Base-by-base conservation (phyloP, 2,797 vertebrate genomes). In the Karalla daura region DNA sequence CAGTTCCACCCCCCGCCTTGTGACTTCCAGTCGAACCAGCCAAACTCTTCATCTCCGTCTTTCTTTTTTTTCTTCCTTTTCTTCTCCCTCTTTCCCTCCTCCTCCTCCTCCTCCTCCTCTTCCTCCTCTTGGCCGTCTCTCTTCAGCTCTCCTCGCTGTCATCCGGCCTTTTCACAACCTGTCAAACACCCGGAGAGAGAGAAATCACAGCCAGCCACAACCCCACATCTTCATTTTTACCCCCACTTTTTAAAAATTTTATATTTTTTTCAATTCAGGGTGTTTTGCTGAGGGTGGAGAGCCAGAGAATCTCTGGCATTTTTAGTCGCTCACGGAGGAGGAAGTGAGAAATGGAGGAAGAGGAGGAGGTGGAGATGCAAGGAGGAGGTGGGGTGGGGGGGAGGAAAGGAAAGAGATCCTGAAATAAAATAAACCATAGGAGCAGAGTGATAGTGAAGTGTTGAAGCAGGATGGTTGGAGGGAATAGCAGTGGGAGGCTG, bases 151-250 rank as follows among this genome's bases (percentile, higher is more conserved):
- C n/a, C n/a, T n/a, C n/a, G 27, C 52, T 35, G 46, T 74, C 82
- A 45, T 75, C 76, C 36, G n/a, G 61, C 30, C 74, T 86, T 81
- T 76, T 85, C 59, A 76, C 69, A 7, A 10, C 37, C 51, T 73
- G 74, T 83, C 87, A 78, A 56, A 81, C 54, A 24, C 58, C 15
- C 21, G 14, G 9, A 58, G 25, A n/a, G 9, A 58, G 25, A 73
- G 20, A 27, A 41, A 60, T 56, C 56, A 33, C 51, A 33, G 23
- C 15, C 21, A 2, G 41, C 35, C 43, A 37, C 44, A 11, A 65
- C 60, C 13, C n/a, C n/a, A n/a, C 23, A 2, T n/a, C 13, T 25
- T 17, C 2, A n/a, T 21, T 5, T 15, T 17, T 2, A 0, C 7
- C 18, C 17, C 5, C 0, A 1, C 24, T 21, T 5, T 5, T 17